These are phyloP conservation scores for Drosophila neonasuta DNA, from an alignment of 2,888 invertebrate genomes.

Conservation along the genomic window DNA sequence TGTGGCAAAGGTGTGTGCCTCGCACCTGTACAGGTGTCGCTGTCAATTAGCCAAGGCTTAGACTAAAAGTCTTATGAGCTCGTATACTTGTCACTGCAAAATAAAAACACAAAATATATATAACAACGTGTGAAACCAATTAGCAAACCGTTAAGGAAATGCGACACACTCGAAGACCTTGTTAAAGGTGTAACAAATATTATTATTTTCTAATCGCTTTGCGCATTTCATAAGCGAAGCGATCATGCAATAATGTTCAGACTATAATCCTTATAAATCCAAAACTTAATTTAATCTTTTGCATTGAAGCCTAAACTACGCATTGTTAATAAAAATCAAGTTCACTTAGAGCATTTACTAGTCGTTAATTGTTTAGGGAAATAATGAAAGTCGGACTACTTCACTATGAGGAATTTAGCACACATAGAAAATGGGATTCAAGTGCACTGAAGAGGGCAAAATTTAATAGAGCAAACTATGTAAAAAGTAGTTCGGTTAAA, in stretches of 20 bases:
- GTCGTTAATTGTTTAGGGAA: neutral
- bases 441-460: neutral
- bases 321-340: neutral
- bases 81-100: constrained; percentile 42
- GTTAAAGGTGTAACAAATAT: constrained; percentile 12
- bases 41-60: constrained; percentile 40
- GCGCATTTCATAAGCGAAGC: constrained; percentile 1
- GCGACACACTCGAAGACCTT: constrained; percentile 17
- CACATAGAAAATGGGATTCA: neutral
- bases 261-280: constrained; percentile 23
- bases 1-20: constrained; percentile 33
- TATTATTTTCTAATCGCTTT: constrained; percentile 20
- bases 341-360: neutral
- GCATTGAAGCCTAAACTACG: neutral
- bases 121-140: constrained; percentile 45
- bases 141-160: constrained; percentile 48
- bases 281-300: neutral
- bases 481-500: constrained; percentile 6
- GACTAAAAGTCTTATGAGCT: constrained; percentile 24
- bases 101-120: constrained; percentile 3
- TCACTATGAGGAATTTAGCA: neutral
- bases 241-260: neutral
- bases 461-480: neutral
- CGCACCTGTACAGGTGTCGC: constrained; percentile 27
- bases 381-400: neutral